phyloP scores from a whole-genome alignment of 2,113 vertebrate genomes.

The Chaenogobius annularis region DNA sequence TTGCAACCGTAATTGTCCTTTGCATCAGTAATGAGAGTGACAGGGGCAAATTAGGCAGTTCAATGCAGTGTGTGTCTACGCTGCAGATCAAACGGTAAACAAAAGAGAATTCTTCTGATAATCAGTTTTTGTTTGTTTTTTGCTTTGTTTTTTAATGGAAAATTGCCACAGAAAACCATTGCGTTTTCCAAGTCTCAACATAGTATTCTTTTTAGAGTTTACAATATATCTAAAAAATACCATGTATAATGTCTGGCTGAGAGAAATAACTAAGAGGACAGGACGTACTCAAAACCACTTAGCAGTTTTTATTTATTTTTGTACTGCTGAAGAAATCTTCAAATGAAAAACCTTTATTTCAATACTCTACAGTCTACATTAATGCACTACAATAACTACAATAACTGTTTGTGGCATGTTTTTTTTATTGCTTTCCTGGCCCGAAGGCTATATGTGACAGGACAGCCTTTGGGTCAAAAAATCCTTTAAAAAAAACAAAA shows the following conservation, averaged over 20 bases:
- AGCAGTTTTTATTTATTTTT: too few species aligned
- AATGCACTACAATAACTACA: too few species aligned
- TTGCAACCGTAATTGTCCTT: slow-evolving; percentile 16
- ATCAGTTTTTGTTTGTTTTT: background rate
- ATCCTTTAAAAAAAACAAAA: too few species aligned
- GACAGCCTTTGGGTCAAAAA: too few species aligned
- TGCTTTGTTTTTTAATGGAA: background rate
- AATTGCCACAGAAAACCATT: background rate
- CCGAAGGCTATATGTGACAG: too few species aligned
- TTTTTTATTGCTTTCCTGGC: too few species aligned
- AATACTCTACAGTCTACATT: too few species aligned
- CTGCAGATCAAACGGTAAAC: slow-evolving; percentile 28
- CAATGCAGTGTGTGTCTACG: slow-evolving; percentile 9
- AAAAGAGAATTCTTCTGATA: slow-evolving; percentile 10
- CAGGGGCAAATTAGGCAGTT: slow-evolving; percentile 37
- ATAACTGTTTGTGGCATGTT: too few species aligned
- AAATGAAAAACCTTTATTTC: too few species aligned
- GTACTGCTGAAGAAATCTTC: too few species aligned
- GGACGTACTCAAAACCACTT: background rate
- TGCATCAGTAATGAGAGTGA: slow-evolving; percentile 39
- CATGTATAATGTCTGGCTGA: background rate
- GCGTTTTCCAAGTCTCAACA: background rate
- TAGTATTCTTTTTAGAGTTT: background rate
- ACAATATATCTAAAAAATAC: background rate
- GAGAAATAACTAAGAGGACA: background rate